Percentiles rank a stretch among this genome's conserved stretches.
These are phyloP conservation scores for Palaemon carinicauda DNA, from an alignment of 1,140 invertebrate species.

Conservation along the genomic window DNA sequence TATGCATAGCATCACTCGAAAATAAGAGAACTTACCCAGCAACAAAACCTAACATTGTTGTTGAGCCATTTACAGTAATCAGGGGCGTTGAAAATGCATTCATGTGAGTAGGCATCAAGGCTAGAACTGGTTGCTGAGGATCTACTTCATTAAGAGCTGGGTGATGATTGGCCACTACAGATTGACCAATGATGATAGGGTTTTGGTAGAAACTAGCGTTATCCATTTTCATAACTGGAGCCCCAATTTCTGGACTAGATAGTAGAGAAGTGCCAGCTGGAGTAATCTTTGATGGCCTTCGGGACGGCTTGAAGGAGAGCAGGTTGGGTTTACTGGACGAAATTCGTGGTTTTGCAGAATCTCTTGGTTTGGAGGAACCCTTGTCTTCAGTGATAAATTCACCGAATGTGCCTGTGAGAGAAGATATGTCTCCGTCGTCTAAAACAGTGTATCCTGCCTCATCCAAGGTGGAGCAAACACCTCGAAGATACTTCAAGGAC, in stretches of 20 bases:
- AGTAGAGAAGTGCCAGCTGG: neutral
- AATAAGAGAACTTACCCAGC: slow-evolving; percentile 6
- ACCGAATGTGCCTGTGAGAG: neutral
- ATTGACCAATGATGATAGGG: neutral
- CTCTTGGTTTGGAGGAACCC: neutral
- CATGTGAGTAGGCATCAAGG: neutral
- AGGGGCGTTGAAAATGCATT: slow-evolving; percentile 22
- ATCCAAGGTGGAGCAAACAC: slow-evolving; percentile 27
- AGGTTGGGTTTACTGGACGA: neutral
- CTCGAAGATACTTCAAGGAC: slow-evolving; percentile 7
- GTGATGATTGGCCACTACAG: neutral
- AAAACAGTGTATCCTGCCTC: slow-evolving; percentile 14
- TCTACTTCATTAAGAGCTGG: neutral
- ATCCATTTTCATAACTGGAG: neutral
- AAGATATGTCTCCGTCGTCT: neutral
- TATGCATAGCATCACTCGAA: neutral
- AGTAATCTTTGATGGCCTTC: neutral
- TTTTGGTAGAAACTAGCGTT: neutral
- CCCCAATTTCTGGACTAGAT: neutral
- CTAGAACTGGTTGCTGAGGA: neutral
- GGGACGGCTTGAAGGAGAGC: neutral
- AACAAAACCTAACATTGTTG: slow-evolving; percentile 14
- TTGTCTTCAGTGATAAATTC: neutral
- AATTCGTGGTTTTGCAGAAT: neutral
- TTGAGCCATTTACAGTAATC: slow-evolving; percentile 30